Evolutionary conservation across 35 echinoderm and acorn worm genomes (phyloP).

Genomic region (Holothuria glaberrima): DNA sequence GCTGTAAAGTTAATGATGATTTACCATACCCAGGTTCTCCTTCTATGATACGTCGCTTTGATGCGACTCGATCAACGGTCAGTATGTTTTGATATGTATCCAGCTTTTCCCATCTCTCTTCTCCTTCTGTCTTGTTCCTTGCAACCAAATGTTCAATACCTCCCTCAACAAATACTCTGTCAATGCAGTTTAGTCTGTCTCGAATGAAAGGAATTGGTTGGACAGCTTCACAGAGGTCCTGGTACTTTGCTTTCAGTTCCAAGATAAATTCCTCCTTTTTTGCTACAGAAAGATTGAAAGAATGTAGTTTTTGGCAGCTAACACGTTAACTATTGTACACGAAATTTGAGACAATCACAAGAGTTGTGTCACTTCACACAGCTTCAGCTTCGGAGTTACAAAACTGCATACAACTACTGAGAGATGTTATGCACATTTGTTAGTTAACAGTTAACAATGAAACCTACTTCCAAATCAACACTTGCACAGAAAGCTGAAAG

Average conservation of each 20-base stretch:
- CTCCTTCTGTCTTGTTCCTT: neutral
- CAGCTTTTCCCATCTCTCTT: neutral
- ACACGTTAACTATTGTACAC: too few relatives aligned
- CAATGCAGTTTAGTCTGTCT: neutral
- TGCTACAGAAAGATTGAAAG: too few relatives aligned
- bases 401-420: too few relatives aligned
- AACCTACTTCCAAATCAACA: too few relatives aligned
- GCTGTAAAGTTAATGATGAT: neutral
- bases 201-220: constrained; percentile 10
- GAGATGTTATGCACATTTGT: too few relatives aligned
- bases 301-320: too few relatives aligned
- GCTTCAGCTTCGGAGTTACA: too few relatives aligned
- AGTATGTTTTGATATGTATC: neutral
- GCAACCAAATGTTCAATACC: constrained; percentile 3
- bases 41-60: constrained; percentile 31
- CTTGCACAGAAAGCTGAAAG: too few relatives aligned
- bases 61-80: neutral
- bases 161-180: constrained; percentile 10
- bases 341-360: too few relatives aligned
- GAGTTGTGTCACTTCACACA: too few relatives aligned
- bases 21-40: constrained; percentile 23
- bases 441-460: too few relatives aligned
- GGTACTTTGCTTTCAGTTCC: neutral
- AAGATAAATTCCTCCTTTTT: neutral
- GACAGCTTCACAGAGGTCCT: neutral